Conservation (phyloP, 2,888 invertebrate genomes). For the Endomychus coccineus region DNA sequence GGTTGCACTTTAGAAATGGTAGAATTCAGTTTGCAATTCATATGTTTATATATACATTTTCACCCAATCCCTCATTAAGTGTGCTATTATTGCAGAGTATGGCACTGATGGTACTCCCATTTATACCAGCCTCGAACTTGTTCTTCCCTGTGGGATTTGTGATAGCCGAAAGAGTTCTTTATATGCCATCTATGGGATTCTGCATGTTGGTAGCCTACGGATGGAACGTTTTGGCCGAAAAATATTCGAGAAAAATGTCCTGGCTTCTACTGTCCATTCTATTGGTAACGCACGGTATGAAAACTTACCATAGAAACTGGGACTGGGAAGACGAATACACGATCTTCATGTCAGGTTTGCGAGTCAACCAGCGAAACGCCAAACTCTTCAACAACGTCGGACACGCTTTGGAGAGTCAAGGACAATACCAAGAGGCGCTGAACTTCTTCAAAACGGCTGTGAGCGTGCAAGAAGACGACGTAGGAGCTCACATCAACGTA, state of each 20-base stretch:
- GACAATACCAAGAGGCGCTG: conserved; percentile 67
- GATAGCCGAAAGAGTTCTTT: conserved; percentile 89
- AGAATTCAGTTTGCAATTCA: too few species aligned
- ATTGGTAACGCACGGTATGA: conserved; percentile 70
- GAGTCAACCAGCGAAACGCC: conserved; percentile 83
- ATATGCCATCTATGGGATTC: conserved; percentile 97
- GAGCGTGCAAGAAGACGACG: conserved; percentile 89
- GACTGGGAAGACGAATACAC: conserved; percentile 93
- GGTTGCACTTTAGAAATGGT: too few species aligned
- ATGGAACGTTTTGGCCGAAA: conserved; percentile 62
- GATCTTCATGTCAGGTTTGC: conserved; percentile 86
- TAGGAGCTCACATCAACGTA: conserved; percentile 95
- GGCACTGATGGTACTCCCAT: conserved; percentile 81
- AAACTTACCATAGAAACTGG: conserved; percentile 81
- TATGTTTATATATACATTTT: too few species aligned
- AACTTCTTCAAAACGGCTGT: conserved; percentile 89
- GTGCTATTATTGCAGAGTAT: conserved; percentile 62
- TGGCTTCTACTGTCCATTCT: conserved; percentile 59
- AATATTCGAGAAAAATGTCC: conserved; percentile 57
- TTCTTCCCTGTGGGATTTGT: conserved; percentile 98
- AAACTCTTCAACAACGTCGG: conserved; percentile 97
- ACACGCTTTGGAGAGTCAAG: conserved; percentile 81
- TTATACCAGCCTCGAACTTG: conserved; percentile 91
- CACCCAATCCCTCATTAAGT: too few species aligned
- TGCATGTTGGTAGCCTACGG: conserved; percentile 88